These are phyloP conservation scores for Riparia riparia DNA, from an alignment of 2,113 vertebrate species.

Conservation along the genomic window DNA sequence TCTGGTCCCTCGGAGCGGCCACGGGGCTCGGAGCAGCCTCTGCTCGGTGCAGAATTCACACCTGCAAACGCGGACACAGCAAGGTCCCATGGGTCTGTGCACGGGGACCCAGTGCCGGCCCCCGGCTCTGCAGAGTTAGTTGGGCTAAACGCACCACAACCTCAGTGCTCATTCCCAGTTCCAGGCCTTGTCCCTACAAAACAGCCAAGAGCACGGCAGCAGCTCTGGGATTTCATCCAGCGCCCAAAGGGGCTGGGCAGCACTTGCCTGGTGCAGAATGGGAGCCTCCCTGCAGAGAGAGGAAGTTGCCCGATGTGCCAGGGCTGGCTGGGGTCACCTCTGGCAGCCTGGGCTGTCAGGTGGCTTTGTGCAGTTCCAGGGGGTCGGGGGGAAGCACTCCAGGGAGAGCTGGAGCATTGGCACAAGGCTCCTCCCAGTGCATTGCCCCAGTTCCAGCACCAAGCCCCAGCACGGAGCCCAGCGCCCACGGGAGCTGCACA, in stretches of 20 bases:
- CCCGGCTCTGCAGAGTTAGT: not conserved
- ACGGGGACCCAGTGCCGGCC: not conserved
- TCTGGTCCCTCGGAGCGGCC: accelerated
- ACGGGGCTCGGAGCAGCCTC: accelerated
- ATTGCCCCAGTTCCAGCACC: not conserved
- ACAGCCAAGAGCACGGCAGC: not conserved
- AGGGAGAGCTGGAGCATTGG: accelerated
- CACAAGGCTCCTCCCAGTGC: accelerated
- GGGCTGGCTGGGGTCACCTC: not conserved
- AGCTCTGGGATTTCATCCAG: not conserved
- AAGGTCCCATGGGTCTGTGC: accelerated
- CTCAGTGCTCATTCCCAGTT: accelerated
- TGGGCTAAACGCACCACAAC: accelerated
- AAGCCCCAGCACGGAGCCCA: not conserved
- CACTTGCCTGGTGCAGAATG: accelerated
- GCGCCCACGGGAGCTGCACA: accelerated
- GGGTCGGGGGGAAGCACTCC: accelerated
- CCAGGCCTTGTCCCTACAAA: not conserved
- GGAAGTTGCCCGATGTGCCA: accelerated
- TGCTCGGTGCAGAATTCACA: accelerated
- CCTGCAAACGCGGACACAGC: accelerated
- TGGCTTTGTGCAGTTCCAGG: not conserved
- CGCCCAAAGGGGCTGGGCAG: not conserved
- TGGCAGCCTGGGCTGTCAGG: not conserved
- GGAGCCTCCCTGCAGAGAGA: accelerated